Base-by-base conservation (phyloP, 2,113 vertebrate genomes). In the Syngnathus typhle region DNA sequence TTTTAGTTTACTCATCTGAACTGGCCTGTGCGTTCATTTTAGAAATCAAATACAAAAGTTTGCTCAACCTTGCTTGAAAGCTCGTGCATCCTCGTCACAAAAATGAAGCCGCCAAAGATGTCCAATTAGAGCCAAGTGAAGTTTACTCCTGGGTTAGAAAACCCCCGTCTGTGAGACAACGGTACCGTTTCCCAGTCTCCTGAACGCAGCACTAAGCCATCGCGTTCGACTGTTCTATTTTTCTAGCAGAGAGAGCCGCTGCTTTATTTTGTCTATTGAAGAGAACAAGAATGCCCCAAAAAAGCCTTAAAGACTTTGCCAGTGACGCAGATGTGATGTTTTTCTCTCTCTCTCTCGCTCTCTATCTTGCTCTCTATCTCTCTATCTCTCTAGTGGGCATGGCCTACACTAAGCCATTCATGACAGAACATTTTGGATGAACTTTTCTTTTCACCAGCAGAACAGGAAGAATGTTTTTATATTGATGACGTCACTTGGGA, bases 181-280 rank as follows among this genome's bases (percentile, higher is more conserved):
- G 52, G 52, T 27, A 10, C 15, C 27, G 23, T 58, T 36, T 58
- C 55, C 27, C 55, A 58, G 6, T 52, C 68, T 52, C 60, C 1
- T 80, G 43, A 88, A 87, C 62, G 75, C 88, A 85, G 78, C 83
- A 75, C 64, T 39, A 67, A 84, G 78, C 82, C 84, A 81, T 84
- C 36, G 60, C 82, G 70, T 82, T 59, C 38, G 88, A 91, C 90
- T 89, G 90, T 91, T 91, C 69, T 85, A 87, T 88, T 83, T 89
- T 89, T 85, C 59, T 87, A 85, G 19, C 68, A 67, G 73, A 83
- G 73, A 72, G 73, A 72, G n/a, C 60, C 38, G 12, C 60, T 62
- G 41, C 60, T 62, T 43, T 62, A 62, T 62, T 62, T 62, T 62
- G 60, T 62, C 60, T 62, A 62, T 23, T 4, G 27, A 58, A 7